A percentile compares a stretch with the other conserved stretches of the same genome.
Conservation (phyloP, 2,113 vertebrate species). For the Catharus bicknelli region DNA sequence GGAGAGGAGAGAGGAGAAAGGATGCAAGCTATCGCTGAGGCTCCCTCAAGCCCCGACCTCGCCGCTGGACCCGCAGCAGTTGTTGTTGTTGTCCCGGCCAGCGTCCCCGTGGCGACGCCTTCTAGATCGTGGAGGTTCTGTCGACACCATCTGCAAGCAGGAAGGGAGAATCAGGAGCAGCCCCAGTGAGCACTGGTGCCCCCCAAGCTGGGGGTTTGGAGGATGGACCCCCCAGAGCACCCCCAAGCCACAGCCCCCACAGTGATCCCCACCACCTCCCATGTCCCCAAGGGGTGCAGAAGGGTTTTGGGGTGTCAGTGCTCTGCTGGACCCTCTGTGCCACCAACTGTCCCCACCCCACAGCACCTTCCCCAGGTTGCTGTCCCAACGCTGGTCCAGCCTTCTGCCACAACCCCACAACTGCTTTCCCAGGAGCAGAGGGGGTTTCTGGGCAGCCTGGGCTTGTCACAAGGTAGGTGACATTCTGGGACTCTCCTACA, state of each 20-base stretch:
- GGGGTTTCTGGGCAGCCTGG: neutral
- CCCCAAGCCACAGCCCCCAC: fast-evolving
- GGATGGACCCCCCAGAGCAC: neutral
- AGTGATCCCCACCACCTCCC: fast-evolving
- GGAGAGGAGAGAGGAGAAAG: slow-evolving; percentile 46
- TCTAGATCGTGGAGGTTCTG: slow-evolving; percentile 94
- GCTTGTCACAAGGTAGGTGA: fast-evolving
- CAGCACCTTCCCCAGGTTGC: fast-evolving
- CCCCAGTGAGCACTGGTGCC: neutral
- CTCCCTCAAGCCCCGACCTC: slow-evolving; percentile 65
- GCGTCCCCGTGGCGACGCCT: slow-evolving; percentile 68
- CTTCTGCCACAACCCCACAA: neutral
- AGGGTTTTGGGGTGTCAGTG: neutral
- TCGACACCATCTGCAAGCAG: slow-evolving; percentile 86
- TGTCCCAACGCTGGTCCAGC: fast-evolving
- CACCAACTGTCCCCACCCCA: neutral
- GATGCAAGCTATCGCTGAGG: slow-evolving; percentile 72
- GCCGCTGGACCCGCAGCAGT: slow-evolving; percentile 80
- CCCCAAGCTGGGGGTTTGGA: neutral
- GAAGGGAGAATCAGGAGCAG: neutral
- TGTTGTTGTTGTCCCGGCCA: slow-evolving; percentile 72
- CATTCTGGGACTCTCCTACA: neutral
- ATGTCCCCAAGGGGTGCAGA: neutral
- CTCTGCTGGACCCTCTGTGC: neutral
- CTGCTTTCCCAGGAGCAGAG: neutral